These are phyloP conservation scores for Chloropsis cyanopogon DNA, from an alignment of 2,113 vertebrate species.

Conservation along the genomic window DNA sequence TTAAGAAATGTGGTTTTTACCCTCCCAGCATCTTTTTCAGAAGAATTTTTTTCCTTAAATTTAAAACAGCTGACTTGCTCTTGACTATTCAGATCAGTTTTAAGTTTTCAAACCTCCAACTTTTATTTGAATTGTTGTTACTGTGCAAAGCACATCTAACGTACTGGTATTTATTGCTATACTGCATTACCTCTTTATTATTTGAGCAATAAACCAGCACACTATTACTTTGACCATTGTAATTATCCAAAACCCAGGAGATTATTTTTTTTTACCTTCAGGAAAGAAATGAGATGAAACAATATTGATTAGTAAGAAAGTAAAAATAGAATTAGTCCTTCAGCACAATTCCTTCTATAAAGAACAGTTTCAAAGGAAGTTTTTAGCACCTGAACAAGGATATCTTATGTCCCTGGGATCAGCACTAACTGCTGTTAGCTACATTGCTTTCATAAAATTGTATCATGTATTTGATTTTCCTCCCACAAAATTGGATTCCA, in stretches of 20 bases:
- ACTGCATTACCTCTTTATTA: constrained; percentile 9
- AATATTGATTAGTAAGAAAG: constrained; percentile 29
- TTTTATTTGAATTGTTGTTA: not conserved
- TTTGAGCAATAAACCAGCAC: not conserved
- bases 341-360: not conserved
- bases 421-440: not conserved
- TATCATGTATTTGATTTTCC: not conserved
- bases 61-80: not conserved
- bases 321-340: constrained; percentile 9
- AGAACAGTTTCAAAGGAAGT: not conserved
- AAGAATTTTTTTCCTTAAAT: not conserved
- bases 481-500: not conserved
- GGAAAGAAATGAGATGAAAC: constrained; percentile 6
- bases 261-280: not conserved
- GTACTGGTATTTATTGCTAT: not conserved
- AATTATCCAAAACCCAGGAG: not conserved
- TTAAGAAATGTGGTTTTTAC: not conserved
- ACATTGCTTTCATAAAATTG: not conserved
- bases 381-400: not conserved
- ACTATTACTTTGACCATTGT: not conserved
- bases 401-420: not conserved
- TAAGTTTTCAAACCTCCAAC: not conserved
- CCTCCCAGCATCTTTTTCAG: not conserved
- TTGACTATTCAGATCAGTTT: not conserved
- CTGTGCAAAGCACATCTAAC: not conserved